These are phyloP conservation scores for Pandion haliaetus DNA, from an alignment of 2,113 vertebrate species.

Conservation along the genomic window DNA sequence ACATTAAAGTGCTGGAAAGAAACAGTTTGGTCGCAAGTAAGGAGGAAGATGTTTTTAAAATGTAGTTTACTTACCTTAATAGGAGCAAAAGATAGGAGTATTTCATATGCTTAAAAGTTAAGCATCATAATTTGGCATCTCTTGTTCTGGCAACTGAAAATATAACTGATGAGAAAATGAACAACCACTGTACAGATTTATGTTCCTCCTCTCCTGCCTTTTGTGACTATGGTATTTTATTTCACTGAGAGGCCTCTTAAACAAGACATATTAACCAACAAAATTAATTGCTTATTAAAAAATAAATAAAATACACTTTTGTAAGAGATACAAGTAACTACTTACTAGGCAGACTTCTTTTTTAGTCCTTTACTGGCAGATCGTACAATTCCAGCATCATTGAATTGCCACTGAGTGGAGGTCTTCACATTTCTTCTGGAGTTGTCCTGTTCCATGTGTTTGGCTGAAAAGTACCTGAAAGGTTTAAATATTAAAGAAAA, in stretches of 20 bases:
- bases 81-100: neutral
- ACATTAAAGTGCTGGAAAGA: neutral
- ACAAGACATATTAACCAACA: neutral
- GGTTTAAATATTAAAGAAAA: neutral
- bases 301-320: neutral
- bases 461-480: neutral
- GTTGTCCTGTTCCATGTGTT: neutral
- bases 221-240: neutral
- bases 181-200: neutral
- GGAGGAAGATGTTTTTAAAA: neutral
- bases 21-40: neutral
- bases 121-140: neutral
- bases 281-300: neutral
- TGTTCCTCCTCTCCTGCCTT: neutral
- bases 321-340: neutral
- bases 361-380: neutral
- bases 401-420: rapidly evolving
- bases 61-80: neutral
- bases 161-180: neutral
- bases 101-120: neutral
- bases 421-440: neutral
- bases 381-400: neutral
- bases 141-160: neutral
- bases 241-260: neutral
- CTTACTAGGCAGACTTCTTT: neutral